phyloP scores from a whole-genome alignment of 35 echinoderm and acorn worm species.

The Lytechinus pictus region DNA sequence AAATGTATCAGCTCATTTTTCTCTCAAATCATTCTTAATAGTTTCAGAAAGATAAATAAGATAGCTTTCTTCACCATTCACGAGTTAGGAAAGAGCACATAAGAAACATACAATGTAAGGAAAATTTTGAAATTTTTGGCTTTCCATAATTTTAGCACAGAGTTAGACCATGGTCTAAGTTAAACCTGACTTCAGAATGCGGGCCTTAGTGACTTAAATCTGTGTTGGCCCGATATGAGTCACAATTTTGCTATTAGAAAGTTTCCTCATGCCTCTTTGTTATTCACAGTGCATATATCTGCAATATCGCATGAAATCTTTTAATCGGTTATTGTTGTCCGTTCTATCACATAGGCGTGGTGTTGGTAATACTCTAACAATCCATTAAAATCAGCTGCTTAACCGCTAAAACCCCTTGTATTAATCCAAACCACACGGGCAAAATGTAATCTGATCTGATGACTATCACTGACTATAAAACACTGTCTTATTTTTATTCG shows the following conservation, averaged over 20 bases:
- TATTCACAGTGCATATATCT: no score
- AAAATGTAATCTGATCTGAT: neutral
- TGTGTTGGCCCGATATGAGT: neutral
- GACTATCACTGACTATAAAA: neutral
- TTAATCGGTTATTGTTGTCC: conserved; percentile 3
- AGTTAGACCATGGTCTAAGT: no score
- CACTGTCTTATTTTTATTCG: neutral
- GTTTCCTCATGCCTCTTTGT: neutral
- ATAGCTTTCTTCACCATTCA: no score
- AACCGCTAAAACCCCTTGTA: neutral
- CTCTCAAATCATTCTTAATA: no score
- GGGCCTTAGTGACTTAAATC: neutral
- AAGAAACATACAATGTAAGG: no score
- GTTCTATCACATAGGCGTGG: neutral
- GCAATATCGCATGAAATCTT: neutral
- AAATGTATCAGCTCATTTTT: no score
- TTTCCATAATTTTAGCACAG: no score
- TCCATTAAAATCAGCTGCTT: neutral
- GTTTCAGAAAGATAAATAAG: no score
- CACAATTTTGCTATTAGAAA: neutral
- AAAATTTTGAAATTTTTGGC: no score
- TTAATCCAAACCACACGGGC: neutral
- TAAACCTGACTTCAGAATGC: no score
- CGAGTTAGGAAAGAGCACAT: no score
- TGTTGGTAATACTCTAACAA: neutral